Evolutionary conservation across 1,140 invertebrate species (phyloP).

Genomic region (Zaprionus lachaisei): DNA sequence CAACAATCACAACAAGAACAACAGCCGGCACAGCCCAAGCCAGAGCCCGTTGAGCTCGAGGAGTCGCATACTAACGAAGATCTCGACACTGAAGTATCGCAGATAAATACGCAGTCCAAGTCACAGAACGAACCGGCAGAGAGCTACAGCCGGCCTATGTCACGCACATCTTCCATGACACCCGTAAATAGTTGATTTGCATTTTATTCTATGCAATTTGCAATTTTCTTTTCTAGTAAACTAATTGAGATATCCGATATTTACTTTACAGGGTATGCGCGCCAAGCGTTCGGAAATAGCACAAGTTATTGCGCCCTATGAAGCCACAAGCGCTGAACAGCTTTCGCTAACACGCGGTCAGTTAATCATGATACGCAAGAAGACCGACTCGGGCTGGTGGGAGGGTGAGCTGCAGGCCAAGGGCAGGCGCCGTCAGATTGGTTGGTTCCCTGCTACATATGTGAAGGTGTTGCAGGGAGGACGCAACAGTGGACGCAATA

Average conservation of each 20-base stretch:
- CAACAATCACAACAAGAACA: slow-evolving; percentile 21
- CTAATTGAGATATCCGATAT: slow-evolving; percentile 7
- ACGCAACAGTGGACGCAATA: slow-evolving; percentile 89
- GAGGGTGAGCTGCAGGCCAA: slow-evolving; percentile 99
- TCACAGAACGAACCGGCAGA: slow-evolving; percentile 80
- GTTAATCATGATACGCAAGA: slow-evolving; percentile 97
- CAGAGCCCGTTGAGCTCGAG: slow-evolving; percentile 50
- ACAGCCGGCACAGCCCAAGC: slow-evolving; percentile 33
- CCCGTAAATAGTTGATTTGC: slow-evolving; percentile 80
- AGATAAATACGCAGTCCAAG: slow-evolving; percentile 84
- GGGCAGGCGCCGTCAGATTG: slow-evolving; percentile 97
- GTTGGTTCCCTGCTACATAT: slow-evolving; percentile 99
- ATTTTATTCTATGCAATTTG: slow-evolving; percentile 16
- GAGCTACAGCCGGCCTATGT: slow-evolving; percentile 84
- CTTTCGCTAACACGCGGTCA: slow-evolving; percentile 96
- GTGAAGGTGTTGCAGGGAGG: slow-evolving; percentile 93
- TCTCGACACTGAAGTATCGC: slow-evolving; percentile 84
- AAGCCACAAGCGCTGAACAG: slow-evolving; percentile 95
- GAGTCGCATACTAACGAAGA: slow-evolving; percentile 81
- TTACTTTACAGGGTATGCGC: slow-evolving; percentile 83
- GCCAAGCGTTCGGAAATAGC: slow-evolving; percentile 94
- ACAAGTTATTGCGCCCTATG: slow-evolving; percentile 94
- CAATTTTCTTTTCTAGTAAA: background rate
- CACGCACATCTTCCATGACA: slow-evolving; percentile 84
- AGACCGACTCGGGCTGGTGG: slow-evolving; percentile 99